Evolutionary conservation across 2,888 invertebrate genomes (phyloP).

Genomic region (Gymnosoma rotundatum): DNA sequence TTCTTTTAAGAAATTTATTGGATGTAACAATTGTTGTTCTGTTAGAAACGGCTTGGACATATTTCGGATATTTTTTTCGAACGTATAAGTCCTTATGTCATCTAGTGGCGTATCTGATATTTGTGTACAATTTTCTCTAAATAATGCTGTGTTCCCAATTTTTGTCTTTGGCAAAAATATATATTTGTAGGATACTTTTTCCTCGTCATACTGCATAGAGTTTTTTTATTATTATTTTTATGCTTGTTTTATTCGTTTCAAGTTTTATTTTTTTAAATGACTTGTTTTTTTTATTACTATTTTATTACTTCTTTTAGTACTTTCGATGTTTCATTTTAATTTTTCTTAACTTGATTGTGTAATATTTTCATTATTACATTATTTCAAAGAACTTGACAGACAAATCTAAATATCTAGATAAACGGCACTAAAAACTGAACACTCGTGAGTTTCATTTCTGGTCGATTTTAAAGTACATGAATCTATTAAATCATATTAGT

Average conservation of each 20-base stretch:
- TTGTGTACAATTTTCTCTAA: too few species aligned
- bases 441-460: not conserved
- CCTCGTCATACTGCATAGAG: not conserved
- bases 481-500: not conserved
- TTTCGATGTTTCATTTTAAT: not conserved
- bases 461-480: not conserved
- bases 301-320: not conserved
- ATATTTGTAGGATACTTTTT: not conserved
- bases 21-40: too few species aligned
- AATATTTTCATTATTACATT: constrained; percentile 46
- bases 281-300: constrained; percentile 1
- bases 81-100: too few species aligned
- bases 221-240: not conserved
- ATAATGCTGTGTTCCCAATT: too few species aligned
- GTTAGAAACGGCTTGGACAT: too few species aligned
- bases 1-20: too few species aligned
- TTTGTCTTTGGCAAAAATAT: too few species aligned
- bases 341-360: constrained; percentile 48
- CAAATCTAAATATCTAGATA: not conserved
- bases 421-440: not conserved
- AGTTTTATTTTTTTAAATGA: too few species aligned
- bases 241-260: not conserved
- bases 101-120: too few species aligned
- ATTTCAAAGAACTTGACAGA: constrained; percentile 25
- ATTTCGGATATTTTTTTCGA: too few species aligned